These are phyloP conservation scores for Pedetes capensis DNA, from an alignment of 2,113 vertebrate species.

Conservation along the genomic window DNA sequence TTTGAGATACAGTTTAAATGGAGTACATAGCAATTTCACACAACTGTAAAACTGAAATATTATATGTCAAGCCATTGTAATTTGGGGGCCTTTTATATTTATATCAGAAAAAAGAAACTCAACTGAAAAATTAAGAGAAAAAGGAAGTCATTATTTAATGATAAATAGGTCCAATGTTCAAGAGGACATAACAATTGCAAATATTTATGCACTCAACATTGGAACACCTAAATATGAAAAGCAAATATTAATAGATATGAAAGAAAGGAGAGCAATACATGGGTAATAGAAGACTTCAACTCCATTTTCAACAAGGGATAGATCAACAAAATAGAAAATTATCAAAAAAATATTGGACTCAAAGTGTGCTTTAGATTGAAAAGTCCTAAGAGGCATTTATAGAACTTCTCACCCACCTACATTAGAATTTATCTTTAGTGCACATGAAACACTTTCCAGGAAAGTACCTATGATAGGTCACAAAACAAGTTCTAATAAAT, in stretches of 20 bases:
- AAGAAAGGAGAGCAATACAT: neutral
- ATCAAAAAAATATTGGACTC: neutral
- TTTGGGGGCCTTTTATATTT: no score
- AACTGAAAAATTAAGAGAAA: neutral
- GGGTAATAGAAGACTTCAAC: neutral
- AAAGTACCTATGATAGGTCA: no score
- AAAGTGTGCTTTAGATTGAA: neutral
- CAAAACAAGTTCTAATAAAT: no score
- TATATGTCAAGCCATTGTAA: no score
- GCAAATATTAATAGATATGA: neutral
- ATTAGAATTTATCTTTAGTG: neutral
- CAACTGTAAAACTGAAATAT: no score
- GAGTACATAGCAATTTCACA: no score
- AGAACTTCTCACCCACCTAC: no score
- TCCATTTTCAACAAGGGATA: neutral
- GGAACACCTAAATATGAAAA: no score
- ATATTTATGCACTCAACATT: no score
- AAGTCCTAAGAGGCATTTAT: neutral
- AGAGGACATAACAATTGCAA: neutral
- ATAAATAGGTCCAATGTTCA: neutral
- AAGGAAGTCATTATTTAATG: neutral
- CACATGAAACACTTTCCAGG: neutral
- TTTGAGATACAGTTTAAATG: neutral
- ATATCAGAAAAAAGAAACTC: no score
- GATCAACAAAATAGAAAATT: neutral